Evolutionary conservation across 2,113 vertebrate genomes (phyloP).

Genomic region (Meriones unguiculatus): DNA sequence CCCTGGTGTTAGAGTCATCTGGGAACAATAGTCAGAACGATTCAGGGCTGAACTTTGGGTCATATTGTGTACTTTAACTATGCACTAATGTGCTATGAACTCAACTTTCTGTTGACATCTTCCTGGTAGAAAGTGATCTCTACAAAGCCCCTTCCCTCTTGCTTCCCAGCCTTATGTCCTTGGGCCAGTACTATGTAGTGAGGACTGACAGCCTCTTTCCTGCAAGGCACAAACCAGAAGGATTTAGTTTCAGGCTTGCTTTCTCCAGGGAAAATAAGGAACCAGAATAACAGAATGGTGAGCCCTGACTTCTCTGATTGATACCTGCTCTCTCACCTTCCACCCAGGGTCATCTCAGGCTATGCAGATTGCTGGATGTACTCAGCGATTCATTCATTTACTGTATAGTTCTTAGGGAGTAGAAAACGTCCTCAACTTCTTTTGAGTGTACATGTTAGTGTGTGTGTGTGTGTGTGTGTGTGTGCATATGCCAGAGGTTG

Average conservation of each 20-base stretch:
- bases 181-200: background rate
- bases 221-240: conserved; percentile 16
- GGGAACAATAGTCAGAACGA: background rate
- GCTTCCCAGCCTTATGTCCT: background rate
- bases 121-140: background rate
- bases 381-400: background rate
- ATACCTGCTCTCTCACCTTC: background rate
- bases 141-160: background rate
- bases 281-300: background rate
- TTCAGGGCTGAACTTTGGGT: background rate
- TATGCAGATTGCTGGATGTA: background rate
- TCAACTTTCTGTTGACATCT: background rate
- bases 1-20: background rate
- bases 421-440: background rate
- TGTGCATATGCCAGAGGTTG: background rate
- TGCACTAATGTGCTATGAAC: background rate
- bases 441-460: background rate
- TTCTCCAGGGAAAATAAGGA: background rate
- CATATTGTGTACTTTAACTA: background rate
- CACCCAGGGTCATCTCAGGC: too few relatives aligned
- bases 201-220: background rate
- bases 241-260: background rate
- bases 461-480: background rate
- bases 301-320: background rate
- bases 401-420: background rate